phyloP scores from a whole-genome alignment of 1,140 invertebrate genomes.

The Marisa cornuarietis region DNA sequence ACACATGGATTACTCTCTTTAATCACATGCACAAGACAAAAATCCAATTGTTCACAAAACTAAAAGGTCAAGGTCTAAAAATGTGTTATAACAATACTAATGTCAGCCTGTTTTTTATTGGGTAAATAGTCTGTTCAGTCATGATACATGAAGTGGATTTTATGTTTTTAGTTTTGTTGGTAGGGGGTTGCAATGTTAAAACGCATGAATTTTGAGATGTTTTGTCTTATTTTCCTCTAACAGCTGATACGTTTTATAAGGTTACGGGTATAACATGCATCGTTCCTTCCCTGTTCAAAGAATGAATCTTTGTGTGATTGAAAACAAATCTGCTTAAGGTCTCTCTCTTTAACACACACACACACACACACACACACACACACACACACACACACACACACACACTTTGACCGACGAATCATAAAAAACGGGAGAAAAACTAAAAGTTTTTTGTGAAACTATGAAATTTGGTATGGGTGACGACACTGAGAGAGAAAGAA shows the following conservation, averaged over 20 bases:
- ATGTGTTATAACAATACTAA: background rate
- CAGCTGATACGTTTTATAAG: background rate
- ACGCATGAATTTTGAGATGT: background rate
- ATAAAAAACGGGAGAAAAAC: background rate
- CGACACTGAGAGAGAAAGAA: background rate
- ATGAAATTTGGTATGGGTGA: background rate
- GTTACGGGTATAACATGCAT: too few species aligned
- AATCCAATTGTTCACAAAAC: too few species aligned
- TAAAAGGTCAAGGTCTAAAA: too few species aligned
- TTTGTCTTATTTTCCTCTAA: background rate
- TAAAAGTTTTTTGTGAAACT: background rate
- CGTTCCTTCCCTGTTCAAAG: too few species aligned
- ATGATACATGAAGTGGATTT: background rate
- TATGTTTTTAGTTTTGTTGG: background rate
- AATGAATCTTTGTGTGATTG: background rate
- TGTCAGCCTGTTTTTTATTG: background rate
- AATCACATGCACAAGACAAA: too few species aligned
- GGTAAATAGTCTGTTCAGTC: background rate
- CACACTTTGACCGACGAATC: background rate
- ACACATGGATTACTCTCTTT: too few species aligned
- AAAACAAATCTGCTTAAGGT: background rate
- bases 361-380: background rate
- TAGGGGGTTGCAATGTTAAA: background rate
- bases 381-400: background rate
- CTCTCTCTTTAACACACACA: background rate